Percentiles rank a stretch among this genome's conserved stretches.
Evolutionary conservation across 1,140 invertebrate genomes (phyloP).

Genomic region (Bombus consobrinus): DNA sequence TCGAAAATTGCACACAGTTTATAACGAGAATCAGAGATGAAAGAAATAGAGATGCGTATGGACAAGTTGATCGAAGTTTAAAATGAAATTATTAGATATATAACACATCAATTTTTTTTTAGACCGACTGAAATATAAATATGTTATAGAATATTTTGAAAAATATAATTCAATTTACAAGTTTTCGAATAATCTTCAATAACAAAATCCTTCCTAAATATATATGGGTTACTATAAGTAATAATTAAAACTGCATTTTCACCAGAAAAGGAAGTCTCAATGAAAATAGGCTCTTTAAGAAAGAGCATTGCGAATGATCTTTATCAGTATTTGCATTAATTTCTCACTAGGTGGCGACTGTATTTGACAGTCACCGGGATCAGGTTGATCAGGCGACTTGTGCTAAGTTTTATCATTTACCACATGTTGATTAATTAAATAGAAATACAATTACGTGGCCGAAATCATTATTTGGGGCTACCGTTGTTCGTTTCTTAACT

Average conservation of each 20-base stretch:
- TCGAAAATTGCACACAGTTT: constrained; percentile 70
- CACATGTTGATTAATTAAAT: constrained; percentile 76
- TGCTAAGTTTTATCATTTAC: constrained; percentile 70
- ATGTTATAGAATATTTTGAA: neutral
- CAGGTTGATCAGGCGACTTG: constrained; percentile 72
- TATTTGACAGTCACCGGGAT: constrained; percentile 72
- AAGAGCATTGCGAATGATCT: constrained; percentile 45
- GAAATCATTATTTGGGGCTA: constrained; percentile 49
- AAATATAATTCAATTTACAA: neutral
- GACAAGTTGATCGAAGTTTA: neutral
- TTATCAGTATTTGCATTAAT: neutral
- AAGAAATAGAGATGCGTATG: constrained; percentile 20
- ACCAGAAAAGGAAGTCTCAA: neutral
- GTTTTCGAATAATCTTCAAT: neutral
- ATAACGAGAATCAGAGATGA: constrained; percentile 56
- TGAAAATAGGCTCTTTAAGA: constrained; percentile 8
- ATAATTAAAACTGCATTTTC: constrained; percentile 30
- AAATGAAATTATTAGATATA: neutral
- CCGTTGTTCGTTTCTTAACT: constrained; percentile 45
- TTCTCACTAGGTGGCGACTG: constrained; percentile 65
- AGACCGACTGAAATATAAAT: neutral
- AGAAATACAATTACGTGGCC: constrained; percentile 48
- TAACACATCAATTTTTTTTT: neutral
- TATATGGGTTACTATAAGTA: neutral
- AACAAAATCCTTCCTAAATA: neutral